Evolutionary conservation across 92 coral and sea anemone species (phyloP), one percentile per base, ranked within the genome.

Genomic region (Siderastrea radians): DNA sequence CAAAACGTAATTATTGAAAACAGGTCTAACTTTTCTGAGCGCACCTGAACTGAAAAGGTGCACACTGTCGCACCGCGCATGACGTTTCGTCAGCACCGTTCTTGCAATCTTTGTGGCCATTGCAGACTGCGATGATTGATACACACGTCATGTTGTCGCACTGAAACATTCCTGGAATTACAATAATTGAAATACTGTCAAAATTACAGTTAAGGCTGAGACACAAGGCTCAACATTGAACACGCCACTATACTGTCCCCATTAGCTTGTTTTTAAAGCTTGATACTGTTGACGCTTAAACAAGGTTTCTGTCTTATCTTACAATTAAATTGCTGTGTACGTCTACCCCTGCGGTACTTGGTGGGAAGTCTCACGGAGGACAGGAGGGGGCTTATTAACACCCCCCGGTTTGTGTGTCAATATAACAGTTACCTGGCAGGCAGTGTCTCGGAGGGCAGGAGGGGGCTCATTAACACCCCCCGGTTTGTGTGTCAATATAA

Each of bases 81-180:
- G 83, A 79, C 14, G 16, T 80, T 49, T 94, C 96, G 61, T 88
- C 93, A 17, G 95, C 95, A 2, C 96, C 98, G 51, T 79, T 72
- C 19, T 75, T 84, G 78, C 99, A 97, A 69, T 94, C 91, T 6
- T 80, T 84, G 49, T 84, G 89, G 38, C 96, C 96, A 61, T 97
- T 94, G 80, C 99, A 97, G 6, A 94, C 81, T 68, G 91, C 88
- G 3, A 92, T 74, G 38, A 77, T 79, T 7, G 98, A 95, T 45
- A 95, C 92, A 75, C 99, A 97, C 14, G 91, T 95, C 68, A 51
- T 65, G 85, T 87, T 84, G 65, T 91, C 94, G 51, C 99, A 97
- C 81, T 94, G 97, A 81, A 87, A 93, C 83, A 84, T 90, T 9
- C 99, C 99, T 97, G 85, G 5, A 78, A 11, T 43, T 8, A 49